Evolutionary conservation across 2,888 invertebrate species (phyloP), one percentile per base, ranked within the genome.

Genomic region (Orthosia gracilis): DNA sequence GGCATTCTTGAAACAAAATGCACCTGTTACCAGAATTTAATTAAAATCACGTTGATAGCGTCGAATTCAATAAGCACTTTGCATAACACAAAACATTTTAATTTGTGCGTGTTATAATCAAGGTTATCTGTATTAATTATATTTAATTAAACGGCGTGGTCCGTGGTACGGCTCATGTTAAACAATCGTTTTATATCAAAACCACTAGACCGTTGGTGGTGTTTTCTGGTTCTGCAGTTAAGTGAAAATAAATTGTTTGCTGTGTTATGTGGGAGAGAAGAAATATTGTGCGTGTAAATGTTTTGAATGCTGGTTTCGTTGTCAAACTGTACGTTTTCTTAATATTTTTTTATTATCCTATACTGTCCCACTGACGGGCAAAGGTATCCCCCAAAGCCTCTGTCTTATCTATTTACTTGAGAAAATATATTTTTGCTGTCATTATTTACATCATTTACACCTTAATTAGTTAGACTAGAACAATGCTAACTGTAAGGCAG

Each of bases 101-200:
- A 84, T 86, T 82, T 76, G 71, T 79, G 76, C 83, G 73, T 78
- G 85, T 85, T 82, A 82, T 80, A 76, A 82, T 85, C 78, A 84
- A 78, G 79, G 79, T 84, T 85, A 87, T 85, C 85, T 73, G 83
- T 72, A 69, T 82, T 82, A 82, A 85, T 85, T 85, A 86, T 80
- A 82, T 31, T 23, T 40, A 40, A 40, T 40, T 40, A 40, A 40
- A 40, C 40, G 9, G 40, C 40, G 40, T 40, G 40, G 40, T 40
- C 66, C 68, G 75, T 71, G 73, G 81, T 73, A 76, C 69, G 72
- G 69, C 26, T 52, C 62, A 66, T 59, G 72, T 78, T 58, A 31
- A 72, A 85, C 80, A 80, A 82, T 80, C 66, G 63, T 40, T 75
- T 78, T 57, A 68, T 82, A 82, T 82, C 63, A 62, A 61, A 87